Evolutionary conservation across 2,113 vertebrate species (phyloP).

Genomic region (Rhizomys pruinosus): DNA sequence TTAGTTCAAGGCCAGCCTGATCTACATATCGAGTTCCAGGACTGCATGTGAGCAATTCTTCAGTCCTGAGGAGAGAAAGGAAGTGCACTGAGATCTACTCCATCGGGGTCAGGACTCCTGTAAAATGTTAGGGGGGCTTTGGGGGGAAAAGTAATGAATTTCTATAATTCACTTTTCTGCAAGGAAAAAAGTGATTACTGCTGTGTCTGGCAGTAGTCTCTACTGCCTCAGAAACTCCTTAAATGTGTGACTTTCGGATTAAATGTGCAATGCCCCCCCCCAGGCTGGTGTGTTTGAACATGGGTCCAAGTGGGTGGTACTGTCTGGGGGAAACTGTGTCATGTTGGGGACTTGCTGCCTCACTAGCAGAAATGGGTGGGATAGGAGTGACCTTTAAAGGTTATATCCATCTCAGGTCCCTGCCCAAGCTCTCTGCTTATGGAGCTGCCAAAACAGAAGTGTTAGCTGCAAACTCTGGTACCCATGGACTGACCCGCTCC

Average conservation of each 20-base stretch:
- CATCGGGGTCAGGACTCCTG: conserved; percentile 95
- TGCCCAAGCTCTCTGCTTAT: not conserved
- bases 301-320: not conserved
- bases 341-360: not conserved
- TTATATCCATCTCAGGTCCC: not conserved
- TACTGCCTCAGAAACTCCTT: conserved; percentile 99
- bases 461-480: not conserved
- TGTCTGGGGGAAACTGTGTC: not conserved
- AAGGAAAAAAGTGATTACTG: conserved; percentile 92
- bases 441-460: too few relatives aligned
- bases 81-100: conserved; percentile 97
- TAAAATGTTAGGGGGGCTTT: conserved; percentile 91
- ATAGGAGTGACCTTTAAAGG: not conserved
- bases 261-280: not conserved
- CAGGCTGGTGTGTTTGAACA: not conserved
- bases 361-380: not conserved
- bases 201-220: conserved; percentile 99
- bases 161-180: conserved; percentile 98
- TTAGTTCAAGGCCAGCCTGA: too few relatives aligned
- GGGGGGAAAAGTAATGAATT: conserved; percentile 91
- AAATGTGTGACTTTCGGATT: conserved; percentile 89
- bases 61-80: conserved; percentile 93
- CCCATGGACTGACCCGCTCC: not conserved
- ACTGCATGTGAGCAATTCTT: conserved; percentile 90
- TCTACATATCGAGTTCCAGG: too few relatives aligned